phyloP scores from a whole-genome alignment of 2,888 invertebrate species.

The Apamea sordens region DNA sequence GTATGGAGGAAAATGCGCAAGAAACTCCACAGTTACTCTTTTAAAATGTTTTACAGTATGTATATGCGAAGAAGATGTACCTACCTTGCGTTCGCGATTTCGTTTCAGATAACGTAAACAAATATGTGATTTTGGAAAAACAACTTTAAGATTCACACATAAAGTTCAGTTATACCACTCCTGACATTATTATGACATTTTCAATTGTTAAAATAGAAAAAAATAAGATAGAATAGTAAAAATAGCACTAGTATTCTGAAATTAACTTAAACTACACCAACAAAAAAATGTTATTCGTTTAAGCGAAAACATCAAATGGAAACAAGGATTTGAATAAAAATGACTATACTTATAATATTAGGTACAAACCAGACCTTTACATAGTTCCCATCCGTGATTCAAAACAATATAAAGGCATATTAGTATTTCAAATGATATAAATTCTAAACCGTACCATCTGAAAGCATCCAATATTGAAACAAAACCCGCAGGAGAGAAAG shows the following conservation, averaged over 20 bases:
- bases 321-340: not conserved
- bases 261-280: too few relatives aligned
- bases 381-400: not conserved
- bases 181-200: too few relatives aligned
- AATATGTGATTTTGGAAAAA: too few relatives aligned
- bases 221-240: too few relatives aligned
- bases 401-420: slow-evolving; percentile 20
- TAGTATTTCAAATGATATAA: slow-evolving; percentile 10
- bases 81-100: too few relatives aligned
- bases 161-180: too few relatives aligned
- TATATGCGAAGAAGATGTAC: not conserved
- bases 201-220: too few relatives aligned
- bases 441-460: slow-evolving; percentile 33
- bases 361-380: not conserved
- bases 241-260: too few relatives aligned
- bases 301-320: too few relatives aligned
- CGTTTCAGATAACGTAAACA: too few relatives aligned
- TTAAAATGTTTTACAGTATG: not conserved
- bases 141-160: too few relatives aligned
- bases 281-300: too few relatives aligned
- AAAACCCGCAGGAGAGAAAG: slow-evolving; percentile 52
- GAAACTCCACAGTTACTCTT: not conserved
- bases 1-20: not conserved
- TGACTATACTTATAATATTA: not conserved
- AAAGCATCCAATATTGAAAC: slow-evolving; percentile 50